phyloP scores from a whole-genome alignment of 2,888 invertebrate genomes.

The Ctena decussata region DNA sequence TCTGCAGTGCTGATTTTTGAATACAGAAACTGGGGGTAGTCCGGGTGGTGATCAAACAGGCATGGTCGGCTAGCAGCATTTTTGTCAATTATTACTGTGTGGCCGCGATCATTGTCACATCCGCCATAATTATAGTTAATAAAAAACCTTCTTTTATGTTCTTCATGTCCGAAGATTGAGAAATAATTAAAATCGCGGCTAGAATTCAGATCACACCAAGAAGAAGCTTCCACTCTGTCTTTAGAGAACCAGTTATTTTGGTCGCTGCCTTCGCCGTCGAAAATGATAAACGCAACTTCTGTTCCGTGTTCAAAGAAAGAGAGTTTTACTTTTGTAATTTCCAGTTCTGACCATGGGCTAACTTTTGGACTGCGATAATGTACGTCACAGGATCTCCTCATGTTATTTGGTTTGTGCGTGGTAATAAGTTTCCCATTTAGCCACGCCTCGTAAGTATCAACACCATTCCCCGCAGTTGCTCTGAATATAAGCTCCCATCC shows the following conservation, averaged over 20 bases:
- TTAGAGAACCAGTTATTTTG: constrained; percentile 18
- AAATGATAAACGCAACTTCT: constrained; percentile 34
- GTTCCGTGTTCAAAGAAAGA: constrained; percentile 5
- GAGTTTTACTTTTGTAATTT: constrained; percentile 12
- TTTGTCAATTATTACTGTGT: not conserved
- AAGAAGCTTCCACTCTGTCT: not conserved
- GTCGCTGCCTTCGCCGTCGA: constrained; percentile 6
- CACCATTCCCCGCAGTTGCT: not conserved
- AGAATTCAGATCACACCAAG: not conserved
- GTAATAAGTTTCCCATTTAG: not conserved
- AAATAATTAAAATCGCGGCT: not conserved
- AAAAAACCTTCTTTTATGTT: not conserved
- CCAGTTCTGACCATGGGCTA: not conserved
- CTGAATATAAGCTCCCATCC: not conserved
- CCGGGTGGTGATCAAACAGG: not conserved
- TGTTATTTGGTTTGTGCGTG: no score
- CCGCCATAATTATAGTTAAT: not conserved
- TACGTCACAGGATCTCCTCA: constrained; percentile 10
- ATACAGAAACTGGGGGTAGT: not conserved
- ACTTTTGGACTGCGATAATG: constrained; percentile 18
- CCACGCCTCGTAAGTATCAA: not conserved
- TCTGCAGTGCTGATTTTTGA: not conserved
- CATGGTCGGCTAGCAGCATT: not conserved
- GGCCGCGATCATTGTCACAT: not conserved
- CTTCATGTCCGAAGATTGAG: not conserved